These are phyloP conservation scores for Prionace glauca DNA, from an alignment of 2,797 vertebrate species.

Conservation along the genomic window DNA sequence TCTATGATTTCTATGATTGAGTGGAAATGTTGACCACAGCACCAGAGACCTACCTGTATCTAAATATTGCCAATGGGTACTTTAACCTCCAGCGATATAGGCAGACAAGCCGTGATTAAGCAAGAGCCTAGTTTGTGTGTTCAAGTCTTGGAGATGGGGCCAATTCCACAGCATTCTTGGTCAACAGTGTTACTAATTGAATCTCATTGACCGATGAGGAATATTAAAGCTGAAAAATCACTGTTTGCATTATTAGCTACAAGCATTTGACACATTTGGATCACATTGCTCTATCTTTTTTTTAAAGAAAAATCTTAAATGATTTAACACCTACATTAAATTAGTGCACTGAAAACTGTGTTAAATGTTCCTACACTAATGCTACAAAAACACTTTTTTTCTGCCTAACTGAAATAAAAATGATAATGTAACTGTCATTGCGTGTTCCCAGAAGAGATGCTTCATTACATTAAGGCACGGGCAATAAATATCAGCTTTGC, in stretches of 20 bases:
- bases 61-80: background rate
- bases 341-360: background rate
- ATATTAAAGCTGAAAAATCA: background rate
- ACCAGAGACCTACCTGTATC: background rate
- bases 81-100: background rate
- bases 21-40: background rate
- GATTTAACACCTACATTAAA: background rate
- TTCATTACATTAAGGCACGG: background rate
- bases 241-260: background rate
- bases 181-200: background rate
- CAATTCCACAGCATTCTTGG: background rate
- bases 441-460: background rate
- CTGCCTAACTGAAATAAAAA: background rate
- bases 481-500: background rate
- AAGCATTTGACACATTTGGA: background rate
- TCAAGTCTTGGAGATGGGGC: background rate
- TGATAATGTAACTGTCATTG: background rate
- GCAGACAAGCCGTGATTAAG: background rate
- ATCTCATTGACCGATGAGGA: too few species aligned
- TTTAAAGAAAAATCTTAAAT: background rate
- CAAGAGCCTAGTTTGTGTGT: background rate
- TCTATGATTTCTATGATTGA: too few species aligned
- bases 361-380: background rate
- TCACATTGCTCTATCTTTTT: background rate
- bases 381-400: background rate